Base-by-base conservation (phyloP, 2,888 invertebrate species). In the Spodoptera littoralis region DNA sequence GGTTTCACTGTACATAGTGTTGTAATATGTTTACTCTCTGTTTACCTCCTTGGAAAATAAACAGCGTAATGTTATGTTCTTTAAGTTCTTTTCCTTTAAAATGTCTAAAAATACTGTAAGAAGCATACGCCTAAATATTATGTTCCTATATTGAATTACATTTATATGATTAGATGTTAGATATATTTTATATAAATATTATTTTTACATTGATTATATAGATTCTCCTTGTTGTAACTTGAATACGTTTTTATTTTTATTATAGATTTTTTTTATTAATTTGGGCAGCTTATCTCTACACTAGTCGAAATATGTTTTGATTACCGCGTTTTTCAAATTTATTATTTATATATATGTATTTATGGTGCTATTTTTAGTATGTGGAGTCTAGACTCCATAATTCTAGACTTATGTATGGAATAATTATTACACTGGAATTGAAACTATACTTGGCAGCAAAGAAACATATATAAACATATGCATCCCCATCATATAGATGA, bases 61-160 rank as follows among this genome's bases (percentile, higher is more conserved):
- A 36, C 9, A 2, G 1, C 36, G 9, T 36, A 8, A 36, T 36
- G 36, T 36, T 36, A 9, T 9, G 0, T 9, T 9, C 13, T 42
- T 36, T 36, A 36, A 2, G 2, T 9, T 36, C 13, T 42, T 12
- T 18, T 42, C 1, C 44, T 30, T 52, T 22, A 27, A 27, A 27
- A 27, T 5, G 3, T 52, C 49, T 74, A 41, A 11, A 55, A 46
- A 57, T 11, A 1, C 30, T 56, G 50, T 36, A 36, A 45, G 54
- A 36, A 4, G 64, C 44, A 53, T 42, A 12, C 13, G 43, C 58
- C 43, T 67, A 59, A 18, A 58, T 50, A 47, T 63, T 56, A 67
- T 57, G 76, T 76, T 75, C 76, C 79, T 76, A 60, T 49, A 48
- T 47, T n/a, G 60, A 70, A 57, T 64, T 60, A 59, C 9, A 36